Percentiles rank a stretch among this genome's conserved stretches.
Conservation (phyloP, 1,140 invertebrate genomes). For the Lepidurus apus region DNA sequence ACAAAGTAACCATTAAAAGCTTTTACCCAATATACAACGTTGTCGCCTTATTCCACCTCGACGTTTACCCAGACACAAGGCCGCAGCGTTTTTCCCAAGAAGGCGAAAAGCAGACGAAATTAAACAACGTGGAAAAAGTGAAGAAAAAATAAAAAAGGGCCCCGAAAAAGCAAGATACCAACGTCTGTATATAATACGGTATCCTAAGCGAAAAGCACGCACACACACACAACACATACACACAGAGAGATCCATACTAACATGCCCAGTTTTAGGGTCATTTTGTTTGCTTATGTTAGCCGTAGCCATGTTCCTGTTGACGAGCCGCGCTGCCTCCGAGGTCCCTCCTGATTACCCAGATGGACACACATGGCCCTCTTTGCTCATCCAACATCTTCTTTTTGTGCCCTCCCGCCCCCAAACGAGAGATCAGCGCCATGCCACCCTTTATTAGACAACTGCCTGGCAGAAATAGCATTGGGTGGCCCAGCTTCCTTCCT, state of each 20-base stretch:
- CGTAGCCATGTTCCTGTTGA: conserved; percentile 14
- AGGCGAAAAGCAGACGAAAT: not conserved
- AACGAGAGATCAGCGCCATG: not conserved
- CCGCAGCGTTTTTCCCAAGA: not conserved
- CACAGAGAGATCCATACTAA: conserved; percentile 4
- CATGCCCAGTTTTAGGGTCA: conserved; percentile 21
- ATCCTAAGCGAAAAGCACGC: conserved; percentile 13
- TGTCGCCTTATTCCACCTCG: not conserved
- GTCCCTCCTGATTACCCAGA: conserved; percentile 9
- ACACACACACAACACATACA: not conserved
- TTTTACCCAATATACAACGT: not conserved
- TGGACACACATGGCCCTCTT: conserved; percentile 13
- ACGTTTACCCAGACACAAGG: conserved; percentile 18
- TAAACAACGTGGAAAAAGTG: not conserved
- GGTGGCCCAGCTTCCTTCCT: not conserved
- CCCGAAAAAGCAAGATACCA: not conserved
- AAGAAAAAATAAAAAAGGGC: not conserved
- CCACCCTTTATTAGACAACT: not conserved
- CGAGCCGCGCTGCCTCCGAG: conserved; percentile 11
- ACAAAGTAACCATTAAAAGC: conserved; percentile 12
- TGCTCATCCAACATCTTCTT: not conserved
- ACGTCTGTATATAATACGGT: conserved; percentile 4
- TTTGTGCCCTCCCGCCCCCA: not conserved
- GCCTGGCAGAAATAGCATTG: not conserved
- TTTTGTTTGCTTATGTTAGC: conserved; percentile 22